phyloP scores from a whole-genome alignment of 2,113 vertebrate genomes.

The Gopherus flavomarginatus region DNA sequence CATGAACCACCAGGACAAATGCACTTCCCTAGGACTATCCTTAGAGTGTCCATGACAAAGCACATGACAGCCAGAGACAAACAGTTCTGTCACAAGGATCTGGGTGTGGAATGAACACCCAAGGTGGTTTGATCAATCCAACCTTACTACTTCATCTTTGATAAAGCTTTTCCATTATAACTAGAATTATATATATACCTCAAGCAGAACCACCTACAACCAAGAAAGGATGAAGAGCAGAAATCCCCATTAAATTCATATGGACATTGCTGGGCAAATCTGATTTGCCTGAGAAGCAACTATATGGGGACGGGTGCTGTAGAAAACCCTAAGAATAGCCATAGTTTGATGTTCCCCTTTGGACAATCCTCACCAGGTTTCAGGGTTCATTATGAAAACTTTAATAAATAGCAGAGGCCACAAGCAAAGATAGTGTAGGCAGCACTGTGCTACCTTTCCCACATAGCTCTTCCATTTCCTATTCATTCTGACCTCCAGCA shows the following conservation, averaged over 20 bases:
- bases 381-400: background rate
- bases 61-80: background rate
- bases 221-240: background rate
- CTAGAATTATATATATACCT: background rate
- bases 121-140: background rate
- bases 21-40: background rate
- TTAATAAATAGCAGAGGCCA: background rate
- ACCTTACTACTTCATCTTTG: background rate
- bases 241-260: background rate
- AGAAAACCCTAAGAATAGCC: background rate
- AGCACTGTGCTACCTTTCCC: background rate
- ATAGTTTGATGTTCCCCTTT: background rate
- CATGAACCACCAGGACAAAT: background rate
- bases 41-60: accelerated
- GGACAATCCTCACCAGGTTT: no score
- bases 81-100: background rate
- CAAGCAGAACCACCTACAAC: background rate
- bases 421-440: background rate
- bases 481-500: background rate
- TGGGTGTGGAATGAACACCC: background rate
- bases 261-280: background rate
- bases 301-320: background rate
- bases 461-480: background rate
- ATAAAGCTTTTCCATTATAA: background rate
- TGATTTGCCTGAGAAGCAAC: background rate